These are phyloP conservation scores for Lepidotrigona ventralis DNA, from an alignment of 1,140 invertebrate genomes.

Conservation along the genomic window DNA sequence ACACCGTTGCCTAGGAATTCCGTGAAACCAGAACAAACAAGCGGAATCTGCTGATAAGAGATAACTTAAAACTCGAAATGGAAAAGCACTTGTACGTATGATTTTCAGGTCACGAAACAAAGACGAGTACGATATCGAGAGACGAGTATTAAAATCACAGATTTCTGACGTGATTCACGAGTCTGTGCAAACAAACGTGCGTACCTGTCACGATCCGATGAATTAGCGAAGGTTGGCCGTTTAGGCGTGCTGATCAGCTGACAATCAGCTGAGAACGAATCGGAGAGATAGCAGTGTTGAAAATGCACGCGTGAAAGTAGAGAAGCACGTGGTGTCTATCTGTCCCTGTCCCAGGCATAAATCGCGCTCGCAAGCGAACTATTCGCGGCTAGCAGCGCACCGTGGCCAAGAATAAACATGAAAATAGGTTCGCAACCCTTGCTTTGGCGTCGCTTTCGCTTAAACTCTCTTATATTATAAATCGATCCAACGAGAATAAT, in stretches of 20 bases:
- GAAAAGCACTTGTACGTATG: background rate
- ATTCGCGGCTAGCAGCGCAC: constrained; percentile 30
- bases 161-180: background rate
- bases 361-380: constrained; percentile 19
- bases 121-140: background rate
- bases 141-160: too few species aligned
- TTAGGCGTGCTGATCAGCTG: constrained; percentile 30
- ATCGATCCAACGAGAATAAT: background rate
- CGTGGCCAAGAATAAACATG: constrained; percentile 56
- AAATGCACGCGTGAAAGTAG: constrained; percentile 42
- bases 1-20: background rate
- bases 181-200: too few species aligned
- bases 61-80: constrained; percentile 7
- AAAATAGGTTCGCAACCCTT: constrained; percentile 60
- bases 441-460: constrained; percentile 13
- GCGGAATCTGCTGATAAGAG: constrained; percentile 23
- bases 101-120: too few species aligned
- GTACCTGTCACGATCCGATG: background rate
- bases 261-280: constrained; percentile 15
- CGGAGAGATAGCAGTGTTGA: constrained; percentile 31
- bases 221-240: background rate
- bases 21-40: constrained; percentile 4
- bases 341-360: background rate
- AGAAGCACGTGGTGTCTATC: constrained; percentile 44
- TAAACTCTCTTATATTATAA: background rate